Evolutionary conservation across 2,888 invertebrate species (phyloP).

Genomic region (Argynnis bischoffii): DNA sequence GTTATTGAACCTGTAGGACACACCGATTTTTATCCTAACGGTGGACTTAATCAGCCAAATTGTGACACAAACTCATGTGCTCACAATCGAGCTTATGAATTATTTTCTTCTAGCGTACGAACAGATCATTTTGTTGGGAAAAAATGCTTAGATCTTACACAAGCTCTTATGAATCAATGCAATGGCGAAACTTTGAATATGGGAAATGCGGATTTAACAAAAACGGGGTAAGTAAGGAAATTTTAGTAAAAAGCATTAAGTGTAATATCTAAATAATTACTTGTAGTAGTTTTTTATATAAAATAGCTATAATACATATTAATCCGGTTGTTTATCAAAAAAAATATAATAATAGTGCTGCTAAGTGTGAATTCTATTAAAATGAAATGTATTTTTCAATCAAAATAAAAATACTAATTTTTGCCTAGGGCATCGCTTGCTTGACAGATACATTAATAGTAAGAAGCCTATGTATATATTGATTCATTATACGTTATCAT

Average conservation of each 20-base stretch:
- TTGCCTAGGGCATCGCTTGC: too few relatives aligned
- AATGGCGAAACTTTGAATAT: slow-evolving; percentile 49
- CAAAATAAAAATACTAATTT: too few relatives aligned
- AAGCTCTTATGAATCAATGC: slow-evolving; percentile 55
- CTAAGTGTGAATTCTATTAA: too few relatives aligned
- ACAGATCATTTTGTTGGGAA: slow-evolving; percentile 56
- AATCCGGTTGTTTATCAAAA: too few relatives aligned
- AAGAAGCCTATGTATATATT: too few relatives aligned
- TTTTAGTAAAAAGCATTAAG: background rate
- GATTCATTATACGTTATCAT: too few relatives aligned
- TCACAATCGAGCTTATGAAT: slow-evolving; percentile 56
- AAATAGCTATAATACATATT: background rate
- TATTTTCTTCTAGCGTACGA: slow-evolving; percentile 60
- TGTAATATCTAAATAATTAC: background rate
- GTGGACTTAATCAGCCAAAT: slow-evolving; percentile 67
- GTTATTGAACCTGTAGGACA: slow-evolving; percentile 57
- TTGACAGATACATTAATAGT: too few relatives aligned
- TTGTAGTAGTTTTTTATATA: background rate
- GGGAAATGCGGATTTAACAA: slow-evolving; percentile 56
- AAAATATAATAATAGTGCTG: too few relatives aligned
- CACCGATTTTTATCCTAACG: slow-evolving; percentile 71
- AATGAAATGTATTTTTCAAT: too few relatives aligned
- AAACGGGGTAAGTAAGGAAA: slow-evolving; percentile 51
- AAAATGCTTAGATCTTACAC: slow-evolving; percentile 50
- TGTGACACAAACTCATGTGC: slow-evolving; percentile 61